Evolutionary conservation across 2,113 vertebrate species (phyloP), one percentile per base, ranked within the genome.

Genomic region (Sinocyclocheilus anshuiensis): DNA sequence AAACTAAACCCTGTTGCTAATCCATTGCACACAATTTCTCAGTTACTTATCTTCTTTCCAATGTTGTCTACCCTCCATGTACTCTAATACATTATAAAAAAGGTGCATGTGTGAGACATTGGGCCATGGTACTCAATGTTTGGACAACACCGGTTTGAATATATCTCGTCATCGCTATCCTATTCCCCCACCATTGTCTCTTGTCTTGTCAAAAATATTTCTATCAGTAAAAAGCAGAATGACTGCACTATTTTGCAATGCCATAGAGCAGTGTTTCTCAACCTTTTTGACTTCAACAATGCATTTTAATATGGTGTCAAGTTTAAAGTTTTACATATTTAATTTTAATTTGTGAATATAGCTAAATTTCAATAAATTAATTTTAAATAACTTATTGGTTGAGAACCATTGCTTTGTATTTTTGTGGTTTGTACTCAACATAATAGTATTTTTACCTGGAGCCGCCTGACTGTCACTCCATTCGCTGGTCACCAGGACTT

Each of bases 401-500:
- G 20, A 55, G 4, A 77, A 20, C 24, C 45, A 55, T 4, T 10
- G 75, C 24, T 7, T 77, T 55, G 15, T 13, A 50, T 20, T 55
- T 33, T 55, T 55, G n/a, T 50, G 15, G 7, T 16, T 53, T 76
- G 11, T 26, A 50, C 48, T 50, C 12, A 76, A 26, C 1, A 4
- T 2, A 24, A 83, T 18, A 50, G 69, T 53, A 8, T 18, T 12
- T 4, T 57, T 96, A 99, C 98, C 98, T 96, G 98, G 98, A 92
- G 97, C 97, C 10, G 96, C 93, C 90, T 96, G 97, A 91, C 90
- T 95, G 81, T 97, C 97, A 90, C 93, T 96, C 96, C 95, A 96
- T 93, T 99, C 97, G 15, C 96, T 97, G 90, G 95, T 93, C 91
- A 99, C 96, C 93, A 99, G 95, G 90, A 96, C 93, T 92, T 99